phyloP scores from a whole-genome alignment of 2,797 vertebrate species.

The Menidia menidia region DNA sequence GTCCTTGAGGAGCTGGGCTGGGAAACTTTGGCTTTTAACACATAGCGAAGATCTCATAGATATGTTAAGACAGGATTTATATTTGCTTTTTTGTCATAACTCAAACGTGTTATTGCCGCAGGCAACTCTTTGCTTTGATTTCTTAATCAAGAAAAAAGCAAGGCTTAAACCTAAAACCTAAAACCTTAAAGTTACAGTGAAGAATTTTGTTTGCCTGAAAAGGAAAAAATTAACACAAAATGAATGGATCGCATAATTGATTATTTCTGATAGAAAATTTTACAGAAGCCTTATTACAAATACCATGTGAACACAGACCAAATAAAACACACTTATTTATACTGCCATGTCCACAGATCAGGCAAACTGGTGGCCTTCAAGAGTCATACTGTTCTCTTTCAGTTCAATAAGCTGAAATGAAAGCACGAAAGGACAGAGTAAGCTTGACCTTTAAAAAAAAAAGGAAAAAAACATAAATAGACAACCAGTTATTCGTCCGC shows the following conservation, averaged over 20 bases:
- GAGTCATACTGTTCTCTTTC: not conserved
- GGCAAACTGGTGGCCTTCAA: not conserved
- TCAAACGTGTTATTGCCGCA: too few relatives aligned
- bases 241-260: not conserved
- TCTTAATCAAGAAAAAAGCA: too few relatives aligned
- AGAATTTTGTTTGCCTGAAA: not conserved
- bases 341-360: not conserved
- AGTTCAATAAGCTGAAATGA: constrained; percentile 15
- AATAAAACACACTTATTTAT: not conserved
- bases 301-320: not conserved
- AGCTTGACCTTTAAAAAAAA: constrained; percentile 8
- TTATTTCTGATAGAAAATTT: not conserved
- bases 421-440: constrained; percentile 6
- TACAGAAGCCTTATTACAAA: not conserved
- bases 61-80: too few relatives aligned
- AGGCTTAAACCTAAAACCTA: too few relatives aligned
- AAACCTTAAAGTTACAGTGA: not conserved
- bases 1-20: too few relatives aligned
- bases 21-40: too few relatives aligned
- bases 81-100: too few relatives aligned
- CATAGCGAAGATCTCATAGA: too few relatives aligned
- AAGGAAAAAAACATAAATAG: not conserved
- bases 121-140: too few relatives aligned
- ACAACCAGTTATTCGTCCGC: constrained; percentile 5
- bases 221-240: not conserved